Base-by-base conservation (phyloP, 2,888 invertebrate species). In the Silvanus unidentatus region DNA sequence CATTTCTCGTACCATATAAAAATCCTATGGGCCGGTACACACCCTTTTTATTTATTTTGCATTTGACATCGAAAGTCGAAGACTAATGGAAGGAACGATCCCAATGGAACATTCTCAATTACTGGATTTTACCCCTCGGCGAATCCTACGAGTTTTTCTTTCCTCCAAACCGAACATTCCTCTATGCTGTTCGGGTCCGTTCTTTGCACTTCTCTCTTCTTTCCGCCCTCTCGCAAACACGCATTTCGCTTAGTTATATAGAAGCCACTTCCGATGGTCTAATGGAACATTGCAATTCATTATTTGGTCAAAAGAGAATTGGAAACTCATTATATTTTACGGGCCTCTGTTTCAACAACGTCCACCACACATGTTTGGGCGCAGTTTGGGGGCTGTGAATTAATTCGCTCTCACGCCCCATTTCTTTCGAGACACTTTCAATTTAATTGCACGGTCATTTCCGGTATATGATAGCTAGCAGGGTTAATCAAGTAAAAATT, bases 251-350 rank as follows among this genome's bases (percentile, higher is more conserved):
- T n/a, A n/a, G n/a, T n/a, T 22, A 22, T 45, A 44, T 44, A 16
- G 34, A 35, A n/a, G n/a, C n/a, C n/a, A 36, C 35, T 28, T 49
- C 50, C 54, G 52, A 43, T 46, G 48, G 55, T 41, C 47, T 55
- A 58, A 57, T 55, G 53, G 55, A 55, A 53, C 54, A 53, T 53
- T 55, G 50, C 56, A 50, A 58, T 55, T 54, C 58, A 58, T 57
- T 58, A 59, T 57, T 54, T 57, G 48, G 44, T 48, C 52, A 43
- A 40, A 48, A 41, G 44, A 41, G 58, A 55, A 63, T 61, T 60
- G 63, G 62, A 63, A 62, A 63, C 61, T 60, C 62, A 61, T 61
- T 61, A 60, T 58, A 57, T n/a, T n/a, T n/a, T n/a, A n/a, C n/a
- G n/a, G n/a, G n/a, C n/a, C n/a, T n/a, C n/a, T n/a, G n/a, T n/a